Conservation (phyloP, 2,113 vertebrate genomes). For the Myxocyprinus asiaticus region DNA sequence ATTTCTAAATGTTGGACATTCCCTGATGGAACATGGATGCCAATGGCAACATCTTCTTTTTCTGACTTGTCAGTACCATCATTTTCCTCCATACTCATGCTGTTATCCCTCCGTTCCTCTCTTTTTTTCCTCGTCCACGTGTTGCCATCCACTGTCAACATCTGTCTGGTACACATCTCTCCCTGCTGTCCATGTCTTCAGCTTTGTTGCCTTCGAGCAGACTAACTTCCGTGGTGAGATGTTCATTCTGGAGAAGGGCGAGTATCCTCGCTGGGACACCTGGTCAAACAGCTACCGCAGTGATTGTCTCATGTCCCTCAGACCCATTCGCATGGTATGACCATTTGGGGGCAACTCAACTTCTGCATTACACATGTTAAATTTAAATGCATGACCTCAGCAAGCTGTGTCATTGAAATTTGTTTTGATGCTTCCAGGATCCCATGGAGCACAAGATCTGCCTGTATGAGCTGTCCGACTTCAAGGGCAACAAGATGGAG, state of each 20-base stretch:
- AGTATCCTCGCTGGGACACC: constrained; percentile 96
- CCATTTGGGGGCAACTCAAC: not conserved
- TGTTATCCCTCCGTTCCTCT: not conserved
- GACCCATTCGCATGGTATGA: constrained; percentile 88
- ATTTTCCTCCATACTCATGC: not conserved
- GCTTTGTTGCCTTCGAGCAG: constrained; percentile 94
- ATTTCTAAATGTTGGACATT: not conserved
- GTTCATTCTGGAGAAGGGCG: constrained; percentile 96
- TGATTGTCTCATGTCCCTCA: constrained; percentile 91
- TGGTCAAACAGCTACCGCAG: constrained; percentile 96
- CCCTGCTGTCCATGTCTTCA: constrained; percentile 61
- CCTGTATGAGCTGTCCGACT: constrained; percentile 87
- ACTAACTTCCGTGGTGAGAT: constrained; percentile 93
- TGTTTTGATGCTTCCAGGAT: constrained; percentile 74
- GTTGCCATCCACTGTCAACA: too few relatives aligned
- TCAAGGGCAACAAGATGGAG: constrained; percentile 96
- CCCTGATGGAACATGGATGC: not conserved
- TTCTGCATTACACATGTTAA: not conserved
- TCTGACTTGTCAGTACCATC: not conserved
- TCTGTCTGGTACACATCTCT: too few relatives aligned
- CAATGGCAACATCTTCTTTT: constrained; percentile 1
- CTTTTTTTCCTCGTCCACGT: constrained; percentile 13
- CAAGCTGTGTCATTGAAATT: not conserved
- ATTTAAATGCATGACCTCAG: not conserved
- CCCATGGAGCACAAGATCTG: constrained; percentile 90